Conservation (phyloP, 2,888 invertebrate genomes). For the Drosophila siamana region DNA sequence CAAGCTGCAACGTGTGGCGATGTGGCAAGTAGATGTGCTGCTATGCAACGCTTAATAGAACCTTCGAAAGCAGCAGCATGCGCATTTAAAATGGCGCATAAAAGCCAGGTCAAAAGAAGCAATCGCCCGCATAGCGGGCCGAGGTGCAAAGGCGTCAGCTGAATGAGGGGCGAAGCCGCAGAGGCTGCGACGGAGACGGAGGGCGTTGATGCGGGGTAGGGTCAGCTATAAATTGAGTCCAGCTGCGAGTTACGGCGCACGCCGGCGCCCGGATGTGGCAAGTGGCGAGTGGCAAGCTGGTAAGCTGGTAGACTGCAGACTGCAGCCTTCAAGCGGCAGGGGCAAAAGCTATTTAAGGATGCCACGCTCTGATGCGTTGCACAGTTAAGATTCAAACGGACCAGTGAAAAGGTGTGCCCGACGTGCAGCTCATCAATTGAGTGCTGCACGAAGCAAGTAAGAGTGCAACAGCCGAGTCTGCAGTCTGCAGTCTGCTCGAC, state of each 20-base stretch:
- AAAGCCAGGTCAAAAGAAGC: constrained; percentile 62
- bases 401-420: constrained; percentile 63
- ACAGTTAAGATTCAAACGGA: constrained; percentile 72
- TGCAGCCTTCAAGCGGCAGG: constrained; percentile 5
- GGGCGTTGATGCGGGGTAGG: neutral
- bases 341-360: constrained; percentile 78
- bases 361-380: constrained; percentile 74
- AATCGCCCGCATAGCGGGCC: constrained; percentile 30
- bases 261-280: constrained; percentile 56
- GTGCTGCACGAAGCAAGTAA: constrained; percentile 9
- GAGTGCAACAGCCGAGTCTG: neutral
- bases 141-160: neutral
- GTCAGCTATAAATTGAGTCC: constrained; percentile 52
- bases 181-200: neutral
- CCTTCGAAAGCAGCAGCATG: constrained; percentile 42
- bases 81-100: constrained; percentile 63
- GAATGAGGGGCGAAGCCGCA: neutral
- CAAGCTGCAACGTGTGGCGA: constrained; percentile 39
- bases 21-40: constrained; percentile 11
- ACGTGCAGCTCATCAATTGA: constrained; percentile 12
- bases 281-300: constrained; percentile 10
- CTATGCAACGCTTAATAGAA: constrained; percentile 44
- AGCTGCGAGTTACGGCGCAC: constrained; percentile 40
- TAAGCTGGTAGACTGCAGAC: neutral
- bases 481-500: neutral